phyloP scores from a whole-genome alignment of 2,888 invertebrate species.

The Ophioninae sp. region DNA sequence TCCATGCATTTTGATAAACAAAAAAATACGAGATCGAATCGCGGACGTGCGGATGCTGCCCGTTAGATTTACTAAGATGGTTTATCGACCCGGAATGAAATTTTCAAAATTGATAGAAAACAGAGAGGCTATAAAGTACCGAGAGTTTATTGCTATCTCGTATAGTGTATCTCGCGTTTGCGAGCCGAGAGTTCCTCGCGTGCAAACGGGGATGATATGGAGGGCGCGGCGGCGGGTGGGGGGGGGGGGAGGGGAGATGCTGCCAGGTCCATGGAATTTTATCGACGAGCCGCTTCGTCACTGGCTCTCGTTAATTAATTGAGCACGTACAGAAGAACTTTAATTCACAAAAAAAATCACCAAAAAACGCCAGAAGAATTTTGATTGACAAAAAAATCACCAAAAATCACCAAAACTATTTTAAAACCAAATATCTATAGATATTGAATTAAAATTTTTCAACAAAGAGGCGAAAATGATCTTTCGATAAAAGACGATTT shows the following conservation, averaged over 20 bases:
- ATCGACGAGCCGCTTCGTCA: constrained; percentile 34
- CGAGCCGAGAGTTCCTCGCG: constrained; percentile 21
- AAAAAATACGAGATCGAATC: no score
- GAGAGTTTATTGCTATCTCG: constrained; percentile 48
- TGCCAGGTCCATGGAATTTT: constrained; percentile 19
- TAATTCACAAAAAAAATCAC: no score
- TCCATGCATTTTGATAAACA: no score
- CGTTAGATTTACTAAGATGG: no score
- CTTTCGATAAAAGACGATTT: not conserved
- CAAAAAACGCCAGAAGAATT: not conserved
- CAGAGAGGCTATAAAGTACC: constrained; percentile 35
- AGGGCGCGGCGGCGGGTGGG: not conserved
- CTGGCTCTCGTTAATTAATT: constrained; percentile 54
- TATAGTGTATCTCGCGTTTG: constrained; percentile 47
- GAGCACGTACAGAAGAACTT: constrained; percentile 12
- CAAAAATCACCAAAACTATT: no score
- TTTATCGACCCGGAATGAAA: constrained; percentile 32
- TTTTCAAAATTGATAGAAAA: constrained; percentile 42
- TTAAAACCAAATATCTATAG: no score
- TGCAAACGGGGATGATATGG: constrained; percentile 15
- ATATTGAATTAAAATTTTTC: not conserved
- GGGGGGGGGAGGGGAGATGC: constrained; percentile 17
- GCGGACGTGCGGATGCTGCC: no score
- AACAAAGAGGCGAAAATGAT: not conserved
- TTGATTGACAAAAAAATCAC: no score